A percentile compares a stretch with the other conserved stretches of the same genome.
Conservation (phyloP, 1,140 invertebrate species). For the Anagrus nilaparvatae region DNA sequence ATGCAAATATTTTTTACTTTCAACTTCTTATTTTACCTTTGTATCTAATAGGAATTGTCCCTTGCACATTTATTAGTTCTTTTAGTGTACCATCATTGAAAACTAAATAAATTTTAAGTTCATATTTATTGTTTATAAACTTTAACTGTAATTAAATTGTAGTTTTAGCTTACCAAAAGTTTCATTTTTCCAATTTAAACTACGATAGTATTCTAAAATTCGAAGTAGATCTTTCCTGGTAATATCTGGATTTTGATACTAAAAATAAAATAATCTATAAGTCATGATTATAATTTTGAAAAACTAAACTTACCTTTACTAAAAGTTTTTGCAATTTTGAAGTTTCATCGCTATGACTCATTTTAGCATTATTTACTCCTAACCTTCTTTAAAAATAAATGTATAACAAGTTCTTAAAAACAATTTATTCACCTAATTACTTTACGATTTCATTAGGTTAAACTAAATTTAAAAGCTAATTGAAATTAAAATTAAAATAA, state of each 20-base stretch:
- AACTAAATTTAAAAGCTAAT: too few relatives aligned
- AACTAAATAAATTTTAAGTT: constrained; percentile 50
- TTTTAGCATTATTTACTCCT: too few relatives aligned
- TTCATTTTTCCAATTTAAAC: constrained; percentile 54
- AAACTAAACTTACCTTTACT: too few relatives aligned
- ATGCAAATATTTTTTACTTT: not conserved
- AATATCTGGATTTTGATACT: constrained; percentile 66
- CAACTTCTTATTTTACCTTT: constrained; percentile 52
- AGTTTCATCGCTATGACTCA: too few relatives aligned
- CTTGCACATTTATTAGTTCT: constrained; percentile 75
- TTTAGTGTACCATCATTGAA: constrained; percentile 83
- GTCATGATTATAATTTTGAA: not conserved
- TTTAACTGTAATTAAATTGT: not conserved
- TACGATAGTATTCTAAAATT: constrained; percentile 60
- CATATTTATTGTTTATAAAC: constrained; percentile 13
- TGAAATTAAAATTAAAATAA: too few relatives aligned
- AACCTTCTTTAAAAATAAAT: too few relatives aligned
- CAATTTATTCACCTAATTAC: too few relatives aligned
- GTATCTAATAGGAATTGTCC: constrained; percentile 87
- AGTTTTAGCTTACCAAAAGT: constrained; percentile 49
- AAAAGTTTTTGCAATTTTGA: too few relatives aligned
- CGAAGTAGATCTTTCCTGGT: constrained; percentile 63
- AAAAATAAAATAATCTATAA: constrained; percentile 10
- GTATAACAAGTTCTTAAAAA: too few relatives aligned
- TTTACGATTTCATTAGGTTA: too few relatives aligned